A percentile compares a stretch with the other conserved stretches of the same genome.
Conservation (phyloP, 2,888 invertebrate genomes). For the Mechanitis messenoides region DNA sequence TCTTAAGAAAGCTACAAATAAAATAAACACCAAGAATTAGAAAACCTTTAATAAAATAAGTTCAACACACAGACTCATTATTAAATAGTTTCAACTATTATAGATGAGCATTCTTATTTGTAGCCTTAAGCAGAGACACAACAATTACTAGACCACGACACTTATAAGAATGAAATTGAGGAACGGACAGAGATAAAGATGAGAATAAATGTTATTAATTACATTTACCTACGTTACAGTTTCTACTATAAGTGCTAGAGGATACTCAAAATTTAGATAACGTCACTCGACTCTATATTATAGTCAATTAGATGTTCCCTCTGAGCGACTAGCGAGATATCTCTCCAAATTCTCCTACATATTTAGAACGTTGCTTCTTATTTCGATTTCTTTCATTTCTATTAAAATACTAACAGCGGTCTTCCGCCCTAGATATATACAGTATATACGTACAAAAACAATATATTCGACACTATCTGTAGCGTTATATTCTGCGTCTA, state of each 20-base stretch:
- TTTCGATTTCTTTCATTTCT: conserved; percentile 24
- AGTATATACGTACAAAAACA: conserved; percentile 23
- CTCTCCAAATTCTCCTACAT: conserved; percentile 21
- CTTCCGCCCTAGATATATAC: conserved; percentile 20
- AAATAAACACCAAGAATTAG: conserved; percentile 2
- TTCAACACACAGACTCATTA: conserved; percentile 40
- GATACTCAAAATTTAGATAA: conserved; percentile 22
- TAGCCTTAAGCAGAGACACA: conserved; percentile 59
- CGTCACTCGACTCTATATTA: conserved; percentile 9
- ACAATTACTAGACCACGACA: conserved; percentile 73
- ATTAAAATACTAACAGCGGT: conserved; percentile 21
- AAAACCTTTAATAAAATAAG: not conserved
- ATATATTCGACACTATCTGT: conserved; percentile 11
- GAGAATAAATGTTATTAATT: conserved; percentile 48
- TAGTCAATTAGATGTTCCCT: conserved; percentile 11
- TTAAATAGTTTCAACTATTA: conserved; percentile 42
- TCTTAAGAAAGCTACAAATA: conserved; percentile 22
- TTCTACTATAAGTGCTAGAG: conserved; percentile 41
- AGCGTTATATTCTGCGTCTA: conserved; percentile 18
- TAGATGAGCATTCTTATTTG: conserved; percentile 66
- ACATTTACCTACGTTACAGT: conserved; percentile 55
- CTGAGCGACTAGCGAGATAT: conserved; percentile 14
- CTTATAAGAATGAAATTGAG: conserved; percentile 74
- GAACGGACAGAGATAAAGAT: conserved; percentile 71
- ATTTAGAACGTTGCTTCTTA: conserved; percentile 30